Conservation (phyloP, 2,113 vertebrate genomes). For the Dolichallabes microphthalmus region DNA sequence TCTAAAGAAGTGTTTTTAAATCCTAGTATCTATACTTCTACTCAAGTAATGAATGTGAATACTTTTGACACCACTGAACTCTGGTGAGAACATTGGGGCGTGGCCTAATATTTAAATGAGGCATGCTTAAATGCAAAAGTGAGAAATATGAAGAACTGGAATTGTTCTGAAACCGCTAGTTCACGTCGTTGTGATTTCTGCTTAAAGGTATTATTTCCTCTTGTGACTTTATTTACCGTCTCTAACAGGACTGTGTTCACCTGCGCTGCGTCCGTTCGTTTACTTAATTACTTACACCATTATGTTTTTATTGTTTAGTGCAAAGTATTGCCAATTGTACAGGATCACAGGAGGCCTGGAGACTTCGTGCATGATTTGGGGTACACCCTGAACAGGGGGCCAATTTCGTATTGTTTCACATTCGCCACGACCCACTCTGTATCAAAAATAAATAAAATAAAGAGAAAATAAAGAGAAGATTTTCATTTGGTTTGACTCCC, state of each 20-base stretch:
- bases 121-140: background rate
- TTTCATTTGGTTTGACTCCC: too few species aligned
- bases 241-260: background rate
- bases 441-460: too few species aligned
- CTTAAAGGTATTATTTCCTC: background rate
- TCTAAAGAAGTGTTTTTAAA: too few species aligned
- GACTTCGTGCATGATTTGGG: too few species aligned
- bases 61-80: too few species aligned
- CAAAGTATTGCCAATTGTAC: background rate
- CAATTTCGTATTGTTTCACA: too few species aligned
- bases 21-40: too few species aligned
- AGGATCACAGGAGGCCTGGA: too few species aligned
- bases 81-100: background rate
- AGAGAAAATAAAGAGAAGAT: too few species aligned
- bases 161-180: background rate
- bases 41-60: too few species aligned
- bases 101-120: conserved; percentile 1
- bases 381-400: too few species aligned
- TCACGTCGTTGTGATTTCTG: background rate
- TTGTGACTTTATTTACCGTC: background rate
- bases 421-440: too few species aligned
- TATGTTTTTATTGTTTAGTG: background rate
- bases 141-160: background rate
- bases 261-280: background rate
- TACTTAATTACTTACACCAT: background rate